Evolutionary conservation across 2,797 vertebrate species (phyloP), one percentile per base, ranked within the genome.

Genomic region (Hephaestus fuliginosus): DNA sequence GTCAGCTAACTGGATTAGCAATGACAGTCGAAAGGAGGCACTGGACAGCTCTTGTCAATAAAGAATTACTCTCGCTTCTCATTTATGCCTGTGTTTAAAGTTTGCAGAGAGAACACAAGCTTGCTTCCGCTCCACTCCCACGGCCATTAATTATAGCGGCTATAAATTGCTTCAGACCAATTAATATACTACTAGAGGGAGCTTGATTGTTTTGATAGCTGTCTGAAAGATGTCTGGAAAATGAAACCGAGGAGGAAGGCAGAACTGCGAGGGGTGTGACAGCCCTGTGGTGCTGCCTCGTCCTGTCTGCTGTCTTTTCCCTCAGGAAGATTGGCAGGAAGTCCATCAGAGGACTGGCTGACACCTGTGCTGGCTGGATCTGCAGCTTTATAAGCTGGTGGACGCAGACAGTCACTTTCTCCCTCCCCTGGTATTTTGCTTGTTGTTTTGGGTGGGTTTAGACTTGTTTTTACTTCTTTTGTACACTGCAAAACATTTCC

Each of bases 121-220:
- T 61, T 58, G 46, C 73, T 68, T 78, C 62, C 14, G 9, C 67
- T 44, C 64, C 66, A 83, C 77, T 84, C 74, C 65, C 65, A 52
- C 62, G 18, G 69, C 68, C 72, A 74, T 87, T 86, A 86, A 86
- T 89, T 82, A 86, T 12, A 77, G 75, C 1, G 1, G 73, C 80
- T 81, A 80, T 86, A 81, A 86, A 86, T 81, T 71, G 36, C 74
- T 84, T 76, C 4, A 20, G 70, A 78, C 73, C 69, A 80, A 90
- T 91, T 83, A 82, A 88, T 88, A 80, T 58, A 80, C 53, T 63
- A 66, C 77, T 52, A 51, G 44, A 79, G 41, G 41, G 36, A 78
- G 76, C 72, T 36, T 75, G 77, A 83, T 76, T 88, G 83, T 90
- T 91, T 90, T 88, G 87, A 91, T 88, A 83, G 86, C 76, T 88